Base-by-base conservation (phyloP, 1,140 invertebrate genomes). In the Coptotermes formosanus region DNA sequence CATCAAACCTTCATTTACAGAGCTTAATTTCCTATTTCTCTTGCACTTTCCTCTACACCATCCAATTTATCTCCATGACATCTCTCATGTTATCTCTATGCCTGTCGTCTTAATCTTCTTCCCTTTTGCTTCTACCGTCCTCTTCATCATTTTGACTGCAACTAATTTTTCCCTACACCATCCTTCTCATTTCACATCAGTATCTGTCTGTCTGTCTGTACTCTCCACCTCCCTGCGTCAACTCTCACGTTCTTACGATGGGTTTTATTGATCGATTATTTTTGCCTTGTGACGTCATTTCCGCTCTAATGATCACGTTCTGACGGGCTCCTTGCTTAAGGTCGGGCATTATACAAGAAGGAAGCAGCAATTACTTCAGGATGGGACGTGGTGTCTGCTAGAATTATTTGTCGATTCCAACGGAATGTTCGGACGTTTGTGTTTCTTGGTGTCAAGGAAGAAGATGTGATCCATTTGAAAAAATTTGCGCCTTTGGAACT, bases 81-180 rank as follows among this genome's bases (percentile, higher is more conserved):
- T 75, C 64, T n/a, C n/a, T 14, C 64, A 30, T 75, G 64, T 75
- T 75, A 75, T 75, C 7, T 75, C 64, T n/a, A 30, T 75, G 64
- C 19, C n/a, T 75, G 64, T 75, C 64, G 64, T 30, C 64, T 75
- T 30, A 75, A 75, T 75, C 64, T 75, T 30, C 64, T 0, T 30
- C 14, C 64, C 30, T 75, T 25, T 30, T 75, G 3, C 1, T 75
- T 75, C n/a, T 30, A 75, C n/a, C 30, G 64, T 30, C 4, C 59
- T 64, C 59, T 75, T 75, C 64, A 75, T 75, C 64, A 75, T 75
- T 75, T 30, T 75, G n/a, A 75, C 64, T 75, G n/a, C 25, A 75
- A 75, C 64, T 14, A 75, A 75, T 75, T 75, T 75, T 64, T 64
- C 59, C 59, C 21, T n/a, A 19, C 59, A 64, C 59, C 59, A 16